Evolutionary conservation across 1,140 invertebrate genomes (phyloP).

Genomic region (Listronotus oregonensis): DNA sequence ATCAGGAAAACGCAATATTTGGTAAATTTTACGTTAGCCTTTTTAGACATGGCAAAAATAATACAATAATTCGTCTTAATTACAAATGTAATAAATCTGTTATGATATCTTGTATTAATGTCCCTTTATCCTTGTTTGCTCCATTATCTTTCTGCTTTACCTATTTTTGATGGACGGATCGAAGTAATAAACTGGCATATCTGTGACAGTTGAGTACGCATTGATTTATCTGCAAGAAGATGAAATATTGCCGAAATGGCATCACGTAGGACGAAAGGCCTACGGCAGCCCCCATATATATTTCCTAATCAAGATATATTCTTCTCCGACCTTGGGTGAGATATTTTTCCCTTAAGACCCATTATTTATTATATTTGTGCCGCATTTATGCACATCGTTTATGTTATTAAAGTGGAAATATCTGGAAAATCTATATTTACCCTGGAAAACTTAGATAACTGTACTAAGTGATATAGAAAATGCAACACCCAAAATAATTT

Average conservation of each 20-base stretch:
- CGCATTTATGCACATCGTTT: conserved; percentile 26
- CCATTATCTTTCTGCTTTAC: too few species aligned
- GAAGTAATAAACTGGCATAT: conserved; percentile 41
- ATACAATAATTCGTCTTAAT: too few species aligned
- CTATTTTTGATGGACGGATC: conserved; percentile 17
- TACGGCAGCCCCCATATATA: conserved; percentile 4
- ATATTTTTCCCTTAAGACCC: conserved; percentile 47
- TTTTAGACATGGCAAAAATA: too few species aligned
- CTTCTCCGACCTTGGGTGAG: conserved; percentile 47
- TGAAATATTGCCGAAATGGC: conserved; percentile 51
- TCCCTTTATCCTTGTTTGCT: too few species aligned
- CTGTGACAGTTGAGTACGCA: conserved; percentile 42
- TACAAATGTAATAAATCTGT: too few species aligned
- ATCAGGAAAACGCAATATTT: too few species aligned
- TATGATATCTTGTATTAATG: too few species aligned
- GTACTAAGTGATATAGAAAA: too few species aligned
- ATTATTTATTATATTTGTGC: conserved; percentile 48
- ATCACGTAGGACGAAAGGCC: conserved; percentile 39
- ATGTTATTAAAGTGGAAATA: conserved; percentile 36
- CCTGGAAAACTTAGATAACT: too few species aligned
- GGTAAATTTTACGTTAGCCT: too few species aligned
- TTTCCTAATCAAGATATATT: conserved; percentile 51
- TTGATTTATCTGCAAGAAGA: conserved; percentile 51
- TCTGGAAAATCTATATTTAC: background rate
- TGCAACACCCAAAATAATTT: too few species aligned